phyloP scores from a whole-genome alignment of 2,888 invertebrate genomes.

The Pterobdella sp. region DNA sequence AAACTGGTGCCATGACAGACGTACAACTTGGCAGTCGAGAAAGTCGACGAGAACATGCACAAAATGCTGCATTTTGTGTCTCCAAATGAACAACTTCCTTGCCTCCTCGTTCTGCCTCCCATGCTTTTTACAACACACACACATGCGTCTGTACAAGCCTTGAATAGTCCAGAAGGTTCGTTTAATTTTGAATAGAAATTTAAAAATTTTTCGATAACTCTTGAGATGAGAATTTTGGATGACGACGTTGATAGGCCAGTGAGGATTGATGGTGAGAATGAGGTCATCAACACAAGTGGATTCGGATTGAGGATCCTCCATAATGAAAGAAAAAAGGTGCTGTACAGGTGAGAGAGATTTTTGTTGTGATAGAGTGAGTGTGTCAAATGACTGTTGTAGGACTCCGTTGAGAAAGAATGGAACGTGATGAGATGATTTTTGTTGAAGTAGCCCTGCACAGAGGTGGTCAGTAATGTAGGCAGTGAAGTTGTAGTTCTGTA shows the following conservation, averaged over 20 bases:
- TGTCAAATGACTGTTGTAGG: neutral
- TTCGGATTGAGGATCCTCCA: neutral
- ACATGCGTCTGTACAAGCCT: neutral
- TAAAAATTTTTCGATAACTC: neutral
- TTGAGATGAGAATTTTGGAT: neutral
- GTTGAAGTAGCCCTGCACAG: neutral
- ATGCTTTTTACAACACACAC: neutral
- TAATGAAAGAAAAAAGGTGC: neutral
- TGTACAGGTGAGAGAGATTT: neutral
- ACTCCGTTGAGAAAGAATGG: neutral
- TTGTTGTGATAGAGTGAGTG: neutral
- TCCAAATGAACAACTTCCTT: slow-evolving; percentile 2
- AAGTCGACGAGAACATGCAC: neutral
- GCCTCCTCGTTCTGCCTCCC: neutral
- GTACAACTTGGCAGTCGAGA: neutral
- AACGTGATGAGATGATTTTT: neutral
- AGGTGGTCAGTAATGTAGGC: neutral
- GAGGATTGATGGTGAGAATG: neutral
- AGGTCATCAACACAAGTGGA: neutral
- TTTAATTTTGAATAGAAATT: neutral
- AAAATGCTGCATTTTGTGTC: slow-evolving; percentile 8
- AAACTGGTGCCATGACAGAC: neutral
- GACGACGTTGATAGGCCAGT: neutral
- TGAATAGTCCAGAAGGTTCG: neutral
- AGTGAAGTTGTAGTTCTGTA: slow-evolving; percentile 6